Base-by-base conservation (phyloP, 2,797 vertebrate genomes). In the Sarcophilus harrisii region DNA sequence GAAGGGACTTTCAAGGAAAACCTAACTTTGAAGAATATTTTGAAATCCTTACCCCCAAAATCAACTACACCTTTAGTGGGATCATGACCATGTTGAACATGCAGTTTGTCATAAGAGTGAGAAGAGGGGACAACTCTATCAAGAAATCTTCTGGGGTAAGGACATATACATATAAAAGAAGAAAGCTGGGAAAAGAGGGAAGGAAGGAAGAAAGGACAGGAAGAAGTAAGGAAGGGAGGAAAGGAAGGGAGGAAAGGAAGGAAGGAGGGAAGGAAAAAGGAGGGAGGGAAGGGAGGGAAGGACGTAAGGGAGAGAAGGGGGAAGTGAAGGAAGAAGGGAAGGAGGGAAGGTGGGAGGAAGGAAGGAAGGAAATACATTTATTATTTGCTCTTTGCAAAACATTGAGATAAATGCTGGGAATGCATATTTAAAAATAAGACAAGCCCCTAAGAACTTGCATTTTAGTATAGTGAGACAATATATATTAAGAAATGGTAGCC, bases 81-180 rank as follows among this genome's bases (percentile, higher is more conserved):
- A 99, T 99, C 98, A 98, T 99, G 98, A 99, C 99, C 95, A 99
- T 99, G 99, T 97, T 99, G 91, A 99, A 99, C 97, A 99, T 99
- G 97, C 99, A 99, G 97, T 99, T 99, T 95, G 98, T 99, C 94
- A 98, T 99, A 92, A 99, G 99, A 97, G 99, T 99, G 97, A 99
- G 99, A 98, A 99, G 99, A 92, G 99, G 99, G 97, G 99, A 98
- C 92, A 98, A 98, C 93, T 98, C 98, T 32, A 97, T 99, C 94
- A 99, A 99, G 92, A 99, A 98, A 95, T 98, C 99, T 12, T 99
- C 99, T 90, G 99, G 99, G 99, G 99, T 99, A 99, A 99, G 99
- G 96, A 62, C 98, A 66, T 45, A 45, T 45, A 45, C 4, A 81
- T 81, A 27, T 73, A 57, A 59, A 91, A 58, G 54, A 92, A 28